Evolutionary conservation across 2,797 vertebrate genomes (phyloP).

Genomic region (Leptodactylus fallax): DNA sequence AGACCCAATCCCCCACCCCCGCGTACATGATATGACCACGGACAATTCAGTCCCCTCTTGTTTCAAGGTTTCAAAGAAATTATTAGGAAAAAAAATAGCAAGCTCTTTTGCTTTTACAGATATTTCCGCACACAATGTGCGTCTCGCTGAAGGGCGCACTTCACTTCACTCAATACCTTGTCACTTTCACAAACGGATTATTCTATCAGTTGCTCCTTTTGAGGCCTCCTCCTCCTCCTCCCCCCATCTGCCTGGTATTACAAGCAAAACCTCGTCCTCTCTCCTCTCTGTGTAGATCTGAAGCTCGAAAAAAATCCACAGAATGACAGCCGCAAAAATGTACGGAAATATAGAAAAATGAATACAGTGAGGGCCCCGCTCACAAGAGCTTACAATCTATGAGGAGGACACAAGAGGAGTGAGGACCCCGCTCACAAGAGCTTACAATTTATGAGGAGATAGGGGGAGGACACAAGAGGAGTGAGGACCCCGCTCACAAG

Average conservation of each 20-base stretch:
- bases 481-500: too few relatives aligned
- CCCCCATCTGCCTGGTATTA: neutral
- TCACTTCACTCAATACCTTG: neutral
- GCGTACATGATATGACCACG: neutral
- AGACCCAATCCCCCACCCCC: too few relatives aligned
- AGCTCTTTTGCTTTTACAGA: neutral
- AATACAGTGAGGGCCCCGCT: too few relatives aligned
- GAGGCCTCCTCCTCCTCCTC: neutral
- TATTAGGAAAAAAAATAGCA: neutral
- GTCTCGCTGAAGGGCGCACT: neutral
- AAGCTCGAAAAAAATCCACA: too few relatives aligned
- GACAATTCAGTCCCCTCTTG: neutral
- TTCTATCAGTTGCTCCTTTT: conserved; percentile 3
- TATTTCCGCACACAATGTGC: neutral
- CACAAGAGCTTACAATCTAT: too few relatives aligned
- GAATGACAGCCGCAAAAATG: too few relatives aligned
- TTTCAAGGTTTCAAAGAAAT: neutral
- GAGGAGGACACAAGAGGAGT: too few relatives aligned
- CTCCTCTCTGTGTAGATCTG: neutral
- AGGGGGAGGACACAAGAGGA: too few relatives aligned
- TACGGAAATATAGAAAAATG: too few relatives aligned
- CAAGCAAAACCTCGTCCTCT: neutral
- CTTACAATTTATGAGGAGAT: too few relatives aligned
- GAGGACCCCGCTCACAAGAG: too few relatives aligned
- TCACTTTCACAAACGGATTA: conserved; percentile 12